Base-by-base conservation (phyloP, 1,140 invertebrate genomes). In the Phocides pigmalion region DNA sequence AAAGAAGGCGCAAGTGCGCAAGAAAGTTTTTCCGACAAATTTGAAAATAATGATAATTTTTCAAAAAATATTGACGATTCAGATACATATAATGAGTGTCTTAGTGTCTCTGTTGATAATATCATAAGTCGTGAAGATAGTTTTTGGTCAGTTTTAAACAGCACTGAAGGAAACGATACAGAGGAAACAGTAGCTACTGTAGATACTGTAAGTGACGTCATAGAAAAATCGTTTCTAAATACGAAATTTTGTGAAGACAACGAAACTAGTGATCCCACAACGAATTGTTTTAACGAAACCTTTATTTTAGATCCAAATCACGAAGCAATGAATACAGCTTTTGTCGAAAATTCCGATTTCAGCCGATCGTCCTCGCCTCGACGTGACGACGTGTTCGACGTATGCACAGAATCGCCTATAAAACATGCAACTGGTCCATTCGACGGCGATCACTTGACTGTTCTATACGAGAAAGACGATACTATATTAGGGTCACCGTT, bases 311-410 rank as follows among this genome's bases (percentile, higher is more conserved):
- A 70, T 39, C 11, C 42, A 1, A 61, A 72, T 25, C 62, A 58
- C 3, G 68, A 74, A 50, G 61, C 73, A 12, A 77, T 88, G 75
- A 86, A 90, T 37, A 84, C 76, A 28, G 87, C 82, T 1, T 90
- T 90, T 22, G 49, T 87, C 6, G 79, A 82, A 64, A 66, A 68
- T 20, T 39, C 46, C 4, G 67, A 72, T 1, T 70, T 63, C 32
- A 74, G 65, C 39, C 70, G 67, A 54, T 82, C 73, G 3, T 81
- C 74, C 0, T 73, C 81, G 1, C 74, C 79, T 4, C 44, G 62
- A 41, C 54, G 20, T 14, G 56, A 53, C 42, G 64, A 70, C n/a
- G 64, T 64, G n/a, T 83, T 83, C 20, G 74, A 82, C 11, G 50
- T 59, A 0, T 82, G 78, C 25, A 70, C 61, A 1, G 83, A 78